phyloP scores from a whole-genome alignment of 2,888 invertebrate genomes.

The Altica lythri region DNA sequence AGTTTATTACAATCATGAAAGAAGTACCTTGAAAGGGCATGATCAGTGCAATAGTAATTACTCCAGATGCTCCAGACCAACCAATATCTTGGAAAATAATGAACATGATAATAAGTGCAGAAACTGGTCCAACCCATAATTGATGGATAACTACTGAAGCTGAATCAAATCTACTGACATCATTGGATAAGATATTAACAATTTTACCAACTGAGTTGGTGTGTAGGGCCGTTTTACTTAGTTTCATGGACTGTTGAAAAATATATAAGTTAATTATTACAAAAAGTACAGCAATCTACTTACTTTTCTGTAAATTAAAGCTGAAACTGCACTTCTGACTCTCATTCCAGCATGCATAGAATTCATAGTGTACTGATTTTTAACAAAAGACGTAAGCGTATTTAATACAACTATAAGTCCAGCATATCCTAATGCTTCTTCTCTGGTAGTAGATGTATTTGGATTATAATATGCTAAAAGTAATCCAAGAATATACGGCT shows the following conservation, averaged over 20 bases:
- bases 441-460: constrained; percentile 56
- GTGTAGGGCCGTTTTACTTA: constrained; percentile 54
- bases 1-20: not conserved
- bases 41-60: constrained; percentile 74
- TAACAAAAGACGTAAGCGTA: constrained; percentile 61
- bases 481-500: constrained; percentile 67
- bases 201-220: constrained; percentile 71
- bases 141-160: constrained; percentile 79
- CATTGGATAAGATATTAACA: constrained; percentile 40
- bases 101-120: constrained; percentile 70
- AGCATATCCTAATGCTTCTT: constrained; percentile 66
- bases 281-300: constrained; percentile 26
- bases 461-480: constrained; percentile 67
- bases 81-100: constrained; percentile 78
- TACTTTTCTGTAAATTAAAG: constrained; percentile 83
- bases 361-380: constrained; percentile 67
- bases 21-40: constrained; percentile 78
- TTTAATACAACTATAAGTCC: constrained; percentile 62
- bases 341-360: constrained; percentile 77
- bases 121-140: constrained; percentile 72
- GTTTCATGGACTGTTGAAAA: constrained; percentile 53
- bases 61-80: constrained; percentile 74
- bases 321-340: constrained; percentile 77
- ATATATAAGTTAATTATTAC: not conserved
- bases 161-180: constrained; percentile 61